Evolutionary conservation across 23 tunicate species (phyloP), one percentile per base, ranked within the genome.

Genomic region (Aplidium turbinatum): DNA sequence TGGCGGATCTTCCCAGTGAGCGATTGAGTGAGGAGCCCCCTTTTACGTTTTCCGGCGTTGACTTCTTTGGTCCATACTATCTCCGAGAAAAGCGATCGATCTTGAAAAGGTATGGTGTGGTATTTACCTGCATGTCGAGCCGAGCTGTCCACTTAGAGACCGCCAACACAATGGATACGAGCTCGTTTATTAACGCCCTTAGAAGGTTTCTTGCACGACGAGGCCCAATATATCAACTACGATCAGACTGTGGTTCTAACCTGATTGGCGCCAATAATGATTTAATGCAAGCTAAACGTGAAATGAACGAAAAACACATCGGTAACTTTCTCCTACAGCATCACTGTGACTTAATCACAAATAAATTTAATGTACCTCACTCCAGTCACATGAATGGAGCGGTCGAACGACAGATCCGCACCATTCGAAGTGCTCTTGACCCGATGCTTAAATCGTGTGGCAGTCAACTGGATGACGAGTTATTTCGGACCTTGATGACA

Each of bases 311-410:
- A n/a, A n/a, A n/a, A n/a, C n/a, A n/a, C n/a, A n/a, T n/a, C n/a
- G n/a, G n/a, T n/a, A n/a, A 42, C 9, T 70, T 70, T 70, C 48
- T 47, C 47, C 35, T 32, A 3, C 33, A 28, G 2, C 27, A 27
- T 24, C 3, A 70, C 40, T 70, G 77, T 31, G 61, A 47, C 61
- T 70, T 35, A 23, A 22, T 70, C 19, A 23, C 47, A 26, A 47
- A 47, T 46, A 47, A 70, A 26, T 70, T 70, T 33, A 70, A 70
- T 48, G 21, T 22, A 20, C 42, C 77, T 16, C 28, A 36, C 5
- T 24, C 77, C 3, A 70, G 77, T 48, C 58, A 70, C 62, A 70
- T 70, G 77, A 62, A 62, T n/a, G 77, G 62, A 24, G 77, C 30
- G 2, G 22, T 32, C 62, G 77, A 70, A 28, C 28, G 77, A 20